Evolutionary conservation across 2,797 vertebrate genomes (phyloP), one percentile per base, ranked within the genome.

Genomic region (Vultur gryphus): DNA sequence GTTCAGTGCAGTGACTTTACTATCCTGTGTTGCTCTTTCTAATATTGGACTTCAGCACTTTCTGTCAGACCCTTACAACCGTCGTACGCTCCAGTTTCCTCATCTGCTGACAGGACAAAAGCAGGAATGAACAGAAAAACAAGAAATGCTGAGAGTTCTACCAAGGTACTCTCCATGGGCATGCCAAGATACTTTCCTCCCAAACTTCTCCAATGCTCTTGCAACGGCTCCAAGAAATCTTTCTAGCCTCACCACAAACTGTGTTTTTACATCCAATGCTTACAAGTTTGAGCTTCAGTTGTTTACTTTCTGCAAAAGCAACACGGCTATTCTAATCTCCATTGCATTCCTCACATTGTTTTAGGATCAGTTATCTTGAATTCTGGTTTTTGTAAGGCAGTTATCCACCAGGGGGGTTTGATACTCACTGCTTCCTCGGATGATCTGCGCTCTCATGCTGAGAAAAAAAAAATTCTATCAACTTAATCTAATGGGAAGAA

Each of bases 301-400:
- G 65, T 75, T 95, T 92, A 84, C 82, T 78, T 75, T 84, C 57
- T 54, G 29, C 51, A 76, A 90, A 93, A 82, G 84, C 35, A 84
- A 84, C 84, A 71, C 7, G 37, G 73, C 49, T 62, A 80, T 81
- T 94, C 95, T 88, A 92, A 94, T 95, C 94, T 95, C 49, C 86
- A 67, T 83, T 2, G 9, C 91, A 95, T 95, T 94, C 97, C 86
- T 91, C 65, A 9, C 31, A 94, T 87, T 57, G 71, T 95, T 97
- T 97, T 94, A 95, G 96, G 93, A 94, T 97, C 96, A 97, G 94
- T 85, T 97, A 96, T 95, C 93, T 81, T 73, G 39, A 97, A 95
- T 58, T 92, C 91, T 81, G 58, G 26, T 54, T 92, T 93, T 85
- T 86, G 65, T 64, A 94, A 97, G 86, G 95, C 89, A 87, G 86